These are phyloP conservation scores for Teleiodes luculella DNA, from an alignment of 2,888 invertebrate species.

Conservation along the genomic window DNA sequence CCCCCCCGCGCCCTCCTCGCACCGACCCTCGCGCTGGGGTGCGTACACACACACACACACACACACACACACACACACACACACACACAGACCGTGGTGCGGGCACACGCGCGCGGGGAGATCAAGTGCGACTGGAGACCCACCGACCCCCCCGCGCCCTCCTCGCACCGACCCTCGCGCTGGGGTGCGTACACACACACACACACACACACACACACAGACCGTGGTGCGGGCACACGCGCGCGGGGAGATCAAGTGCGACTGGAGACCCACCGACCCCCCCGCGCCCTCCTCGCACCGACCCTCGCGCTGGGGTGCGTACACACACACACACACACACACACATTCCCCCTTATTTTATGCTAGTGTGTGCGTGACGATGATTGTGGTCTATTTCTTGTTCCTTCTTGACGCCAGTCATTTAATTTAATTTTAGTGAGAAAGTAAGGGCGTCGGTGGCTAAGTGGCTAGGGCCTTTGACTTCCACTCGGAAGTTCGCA, in stretches of 20 bases:
- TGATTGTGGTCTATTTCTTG: too few species aligned
- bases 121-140: constrained; percentile 74
- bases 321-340: too few species aligned
- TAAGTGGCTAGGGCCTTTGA: too few species aligned
- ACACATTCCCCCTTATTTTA: too few species aligned
- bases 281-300: not conserved
- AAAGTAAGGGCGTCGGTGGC: too few species aligned
- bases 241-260: constrained; percentile 72
- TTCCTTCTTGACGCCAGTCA: too few species aligned
- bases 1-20: constrained; percentile 10
- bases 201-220: too few species aligned
- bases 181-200: constrained; percentile 40
- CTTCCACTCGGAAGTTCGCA: too few species aligned
- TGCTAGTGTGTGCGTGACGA: too few species aligned
- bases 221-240: constrained; percentile 53
- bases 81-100: constrained; percentile 67
- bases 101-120: constrained; percentile 54
- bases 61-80: too few species aligned
- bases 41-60: too few species aligned
- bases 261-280: constrained; percentile 51
- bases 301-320: constrained; percentile 31
- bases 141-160: constrained; percentile 13
- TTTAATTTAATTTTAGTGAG: too few species aligned
- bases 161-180: constrained; percentile 11
- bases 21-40: constrained; percentile 29